Evolutionary conservation across 2,113 vertebrate species (phyloP), one percentile per base, ranked within the genome.

Genomic region (Platichthys stellatus): DNA sequence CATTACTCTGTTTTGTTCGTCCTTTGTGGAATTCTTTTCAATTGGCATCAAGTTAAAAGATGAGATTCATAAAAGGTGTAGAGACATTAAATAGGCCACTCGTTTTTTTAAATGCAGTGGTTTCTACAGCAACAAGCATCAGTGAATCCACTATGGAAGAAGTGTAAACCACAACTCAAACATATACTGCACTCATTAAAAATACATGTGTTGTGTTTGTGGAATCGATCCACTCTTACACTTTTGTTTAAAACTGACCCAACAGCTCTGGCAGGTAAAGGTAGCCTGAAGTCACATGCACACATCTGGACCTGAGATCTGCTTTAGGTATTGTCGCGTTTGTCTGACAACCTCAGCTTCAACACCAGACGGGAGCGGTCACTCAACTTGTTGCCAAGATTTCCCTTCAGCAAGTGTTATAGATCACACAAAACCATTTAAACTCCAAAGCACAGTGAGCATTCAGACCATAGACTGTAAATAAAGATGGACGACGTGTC

Each of bases 381-480:
- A 40, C 61, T 70, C 47, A 14, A 24, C 24, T 56, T 15, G 58
- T 69, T 12, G 21, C 74, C 40, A 69, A 43, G 63, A 75, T 70
- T 69, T 64, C 40, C 49, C 45, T 31, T 47, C 45, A 60, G 43
- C 2, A 3, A n/a, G 72, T 31, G 28, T 51, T 18, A 40, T 21
- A 28, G 43, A 43, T 24, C 15, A 5, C 35, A 57, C 51, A 51
- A 53, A 31, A 63, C 2, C 6, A 13, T 6, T 61, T 3, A 17
- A 26, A 51, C 38, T 54, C 43, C 54, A 69, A 78, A 69, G 54
- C 63, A 68, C 43, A 40, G 60, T n/a, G 35, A 67, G 45, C 35
- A 60, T 51, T 18, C 47, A 51, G 47, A 51, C 47, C 47, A 51
- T 51, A 51, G 47, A 51, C 47, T 51, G 47, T 18, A 5, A 5